Evolutionary conservation across 37 sponge, comb jelly and placozoan species (phyloP).

Genomic region (Mnemiopsis leidyi): DNA sequence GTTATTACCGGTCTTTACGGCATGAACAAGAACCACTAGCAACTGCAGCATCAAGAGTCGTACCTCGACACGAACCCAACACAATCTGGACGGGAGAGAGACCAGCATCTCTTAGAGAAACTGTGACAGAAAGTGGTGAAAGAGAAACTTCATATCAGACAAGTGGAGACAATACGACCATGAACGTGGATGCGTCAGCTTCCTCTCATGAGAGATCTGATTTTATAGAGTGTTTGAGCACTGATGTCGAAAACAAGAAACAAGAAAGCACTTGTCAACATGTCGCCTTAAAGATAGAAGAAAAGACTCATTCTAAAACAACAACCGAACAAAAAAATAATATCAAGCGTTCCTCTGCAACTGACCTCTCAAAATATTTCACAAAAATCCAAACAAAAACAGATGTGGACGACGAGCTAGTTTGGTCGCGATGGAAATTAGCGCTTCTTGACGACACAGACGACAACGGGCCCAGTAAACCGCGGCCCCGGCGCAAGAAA

Average conservation of each 20-base stretch:
- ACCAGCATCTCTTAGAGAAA: too few species aligned
- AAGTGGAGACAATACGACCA: too few species aligned
- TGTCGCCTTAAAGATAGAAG: neutral
- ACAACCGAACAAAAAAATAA: neutral
- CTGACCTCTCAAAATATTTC: neutral
- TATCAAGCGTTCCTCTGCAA: neutral
- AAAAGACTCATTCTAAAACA: neutral
- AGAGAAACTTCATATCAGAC: neutral
- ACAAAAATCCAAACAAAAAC: neutral
- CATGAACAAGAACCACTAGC: neutral
- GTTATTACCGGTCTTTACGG: neutral
- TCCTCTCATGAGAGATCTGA: neutral
- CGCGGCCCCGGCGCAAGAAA: neutral
- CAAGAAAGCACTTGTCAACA: neutral
- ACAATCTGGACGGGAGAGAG: too few species aligned
- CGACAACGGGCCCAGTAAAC: neutral
- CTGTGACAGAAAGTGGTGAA: neutral
- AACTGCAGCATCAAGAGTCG: neutral
- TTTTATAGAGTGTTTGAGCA: neutral
- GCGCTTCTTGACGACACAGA: neutral
- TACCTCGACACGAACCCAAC: neutral
- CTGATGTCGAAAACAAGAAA: neutral
- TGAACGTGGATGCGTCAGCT: neutral
- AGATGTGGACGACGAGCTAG: neutral
- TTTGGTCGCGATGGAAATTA: neutral